Evolutionary conservation across 2,797 vertebrate species (phyloP).

Genomic region (Brachymystax lenok): DNA sequence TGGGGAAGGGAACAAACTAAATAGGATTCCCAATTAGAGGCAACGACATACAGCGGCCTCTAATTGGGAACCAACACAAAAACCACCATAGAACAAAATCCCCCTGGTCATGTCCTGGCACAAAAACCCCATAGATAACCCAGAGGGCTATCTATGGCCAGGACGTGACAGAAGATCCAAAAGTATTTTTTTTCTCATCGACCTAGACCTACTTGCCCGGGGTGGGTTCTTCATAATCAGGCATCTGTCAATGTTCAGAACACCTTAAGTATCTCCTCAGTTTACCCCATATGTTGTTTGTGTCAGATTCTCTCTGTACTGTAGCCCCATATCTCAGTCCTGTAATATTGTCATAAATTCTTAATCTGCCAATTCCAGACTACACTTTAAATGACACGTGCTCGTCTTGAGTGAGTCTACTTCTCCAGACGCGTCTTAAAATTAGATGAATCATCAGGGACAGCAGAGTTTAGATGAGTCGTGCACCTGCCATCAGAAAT

Average conservation of each 20-base stretch:
- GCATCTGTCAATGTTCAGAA: conserved; percentile 36
- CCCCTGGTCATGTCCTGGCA: no score
- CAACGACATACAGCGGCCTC: no score
- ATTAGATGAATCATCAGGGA: conserved; percentile 67
- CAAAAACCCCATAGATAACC: no score
- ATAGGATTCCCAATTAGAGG: no score
- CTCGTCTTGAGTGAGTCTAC: conserved; percentile 35
- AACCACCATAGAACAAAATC: no score
- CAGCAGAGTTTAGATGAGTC: conserved; percentile 53
- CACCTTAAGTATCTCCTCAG: neutral
- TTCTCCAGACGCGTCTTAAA: conserved; percentile 66
- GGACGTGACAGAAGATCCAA: neutral
- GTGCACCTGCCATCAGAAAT: conserved; percentile 71
- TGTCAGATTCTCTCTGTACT: conserved; percentile 38
- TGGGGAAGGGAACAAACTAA: no score
- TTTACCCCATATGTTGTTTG: conserved; percentile 34
- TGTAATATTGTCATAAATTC: conserved; percentile 43
- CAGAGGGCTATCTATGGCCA: no score
- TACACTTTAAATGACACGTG: conserved; percentile 55
- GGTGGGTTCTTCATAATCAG: neutral
- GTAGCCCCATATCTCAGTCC: conserved; percentile 3
- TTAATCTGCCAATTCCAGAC: conserved; percentile 35
- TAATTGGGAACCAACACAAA: no score
- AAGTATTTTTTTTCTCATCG: neutral
- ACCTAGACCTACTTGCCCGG: no score